Evolutionary conservation across 2,888 invertebrate species (phyloP).

Genomic region (Coleophora deauratella): DNA sequence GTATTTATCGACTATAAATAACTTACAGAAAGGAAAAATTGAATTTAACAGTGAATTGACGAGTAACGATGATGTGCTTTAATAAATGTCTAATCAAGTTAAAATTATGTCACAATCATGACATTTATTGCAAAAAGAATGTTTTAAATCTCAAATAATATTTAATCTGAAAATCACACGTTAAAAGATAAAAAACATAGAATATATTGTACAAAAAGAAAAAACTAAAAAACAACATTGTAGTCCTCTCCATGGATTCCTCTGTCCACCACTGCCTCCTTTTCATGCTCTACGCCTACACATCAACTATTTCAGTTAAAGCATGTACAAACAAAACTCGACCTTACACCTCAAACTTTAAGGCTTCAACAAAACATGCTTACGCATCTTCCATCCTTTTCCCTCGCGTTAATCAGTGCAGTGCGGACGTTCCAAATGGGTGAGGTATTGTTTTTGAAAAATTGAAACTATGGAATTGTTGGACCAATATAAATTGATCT

Average conservation of each 20-base stretch:
- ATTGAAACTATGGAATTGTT: constrained; percentile 59
- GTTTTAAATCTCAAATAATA: too few species aligned
- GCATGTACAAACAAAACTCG: constrained; percentile 35
- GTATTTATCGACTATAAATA: too few species aligned
- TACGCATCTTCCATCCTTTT: constrained; percentile 61
- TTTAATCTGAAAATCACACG: too few species aligned
- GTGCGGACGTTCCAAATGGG: constrained; percentile 71
- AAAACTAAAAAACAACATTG: constrained; percentile 31
- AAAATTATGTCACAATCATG: too few species aligned
- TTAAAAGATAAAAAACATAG: too few species aligned
- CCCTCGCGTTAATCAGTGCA: constrained; percentile 72
- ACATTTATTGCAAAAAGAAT: too few species aligned
- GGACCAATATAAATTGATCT: constrained; percentile 16
- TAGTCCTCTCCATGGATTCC: constrained; percentile 51
- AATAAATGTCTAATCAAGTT: too few species aligned
- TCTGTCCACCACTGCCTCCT: constrained; percentile 67
- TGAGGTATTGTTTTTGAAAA: constrained; percentile 71
- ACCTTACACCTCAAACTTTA: constrained; percentile 36
- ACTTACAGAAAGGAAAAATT: too few species aligned
- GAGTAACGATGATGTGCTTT: too few species aligned
- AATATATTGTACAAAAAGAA: constrained; percentile 14
- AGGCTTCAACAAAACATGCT: constrained; percentile 15
- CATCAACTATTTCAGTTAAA: constrained; percentile 64
- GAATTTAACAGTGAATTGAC: too few species aligned
- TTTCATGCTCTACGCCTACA: constrained; percentile 72